These are phyloP conservation scores for Stegodyphus mimosarum DNA, from an alignment of 1,140 invertebrate species.

Conservation along the genomic window DNA sequence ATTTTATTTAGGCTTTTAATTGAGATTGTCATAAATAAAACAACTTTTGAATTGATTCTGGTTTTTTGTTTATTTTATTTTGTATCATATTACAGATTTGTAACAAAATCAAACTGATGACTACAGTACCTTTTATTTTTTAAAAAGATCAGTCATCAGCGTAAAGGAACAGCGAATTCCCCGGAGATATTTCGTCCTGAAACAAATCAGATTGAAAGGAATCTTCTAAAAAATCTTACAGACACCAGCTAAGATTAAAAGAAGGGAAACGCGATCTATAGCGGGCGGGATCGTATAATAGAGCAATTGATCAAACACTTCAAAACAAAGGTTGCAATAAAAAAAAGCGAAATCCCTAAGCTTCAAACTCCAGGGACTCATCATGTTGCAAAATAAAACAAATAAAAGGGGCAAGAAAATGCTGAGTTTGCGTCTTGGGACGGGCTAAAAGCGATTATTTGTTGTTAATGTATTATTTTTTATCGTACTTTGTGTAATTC, in stretches of 20 bases:
- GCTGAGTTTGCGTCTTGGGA: constrained; percentile 15
- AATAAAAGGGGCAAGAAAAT: not conserved
- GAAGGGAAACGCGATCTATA: not conserved
- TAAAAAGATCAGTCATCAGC: no score
- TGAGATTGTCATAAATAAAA: no score
- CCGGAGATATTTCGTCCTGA: not conserved
- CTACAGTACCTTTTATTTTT: no score
- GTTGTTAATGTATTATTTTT: constrained; percentile 10
- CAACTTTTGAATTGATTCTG: no score
- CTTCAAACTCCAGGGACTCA: not conserved
- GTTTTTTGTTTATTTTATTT: no score
- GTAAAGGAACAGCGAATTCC: no score
- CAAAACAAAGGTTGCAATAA: not conserved
- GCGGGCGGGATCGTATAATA: constrained; percentile 17
- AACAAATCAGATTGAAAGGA: constrained; percentile 35
- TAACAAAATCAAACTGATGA: no score
- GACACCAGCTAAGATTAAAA: constrained; percentile 3
- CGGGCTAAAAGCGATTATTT: constrained; percentile 11
- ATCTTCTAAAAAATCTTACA: not conserved
- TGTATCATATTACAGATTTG: no score
- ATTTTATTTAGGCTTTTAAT: no score
- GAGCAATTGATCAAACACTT: constrained; percentile 22
- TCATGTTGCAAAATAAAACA: constrained; percentile 12
- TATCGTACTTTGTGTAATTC: not conserved
- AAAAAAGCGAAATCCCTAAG: not conserved